A percentile compares a stretch with the other conserved stretches of the same genome.
phyloP scores from a whole-genome alignment of 2,888 invertebrate genomes.

The Julus scanicus region DNA sequence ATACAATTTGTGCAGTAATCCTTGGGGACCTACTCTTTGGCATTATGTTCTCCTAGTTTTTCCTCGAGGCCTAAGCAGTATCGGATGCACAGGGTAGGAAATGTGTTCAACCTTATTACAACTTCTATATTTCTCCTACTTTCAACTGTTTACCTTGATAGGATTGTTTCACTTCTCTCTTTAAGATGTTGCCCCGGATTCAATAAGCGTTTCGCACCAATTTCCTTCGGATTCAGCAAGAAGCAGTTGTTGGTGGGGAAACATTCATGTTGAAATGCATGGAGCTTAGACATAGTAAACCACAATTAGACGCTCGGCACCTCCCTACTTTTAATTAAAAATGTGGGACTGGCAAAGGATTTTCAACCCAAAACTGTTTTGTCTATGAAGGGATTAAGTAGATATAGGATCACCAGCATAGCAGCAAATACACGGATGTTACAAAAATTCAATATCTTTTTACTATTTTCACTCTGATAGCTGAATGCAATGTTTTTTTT shows the following conservation, averaged over 20 bases:
- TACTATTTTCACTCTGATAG: too few species aligned
- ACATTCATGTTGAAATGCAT: not conserved
- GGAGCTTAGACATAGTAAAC: not conserved
- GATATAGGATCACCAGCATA: too few species aligned
- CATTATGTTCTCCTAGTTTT: slow-evolving; percentile 6
- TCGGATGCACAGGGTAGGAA: slow-evolving; percentile 2
- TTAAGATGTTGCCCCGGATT: not conserved
- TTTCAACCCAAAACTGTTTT: not conserved
- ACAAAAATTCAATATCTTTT: not conserved
- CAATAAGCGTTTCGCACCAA: not conserved
- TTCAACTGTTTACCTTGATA: slow-evolving; percentile 24
- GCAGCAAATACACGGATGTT: not conserved
- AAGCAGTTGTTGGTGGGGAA: not conserved
- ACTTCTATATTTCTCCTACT: slow-evolving; percentile 16
- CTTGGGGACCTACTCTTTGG: slow-evolving; percentile 9
- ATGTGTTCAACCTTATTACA: slow-evolving; percentile 47
- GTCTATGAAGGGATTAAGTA: not conserved
- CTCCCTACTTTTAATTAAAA: not conserved
- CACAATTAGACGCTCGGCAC: slow-evolving; percentile 3
- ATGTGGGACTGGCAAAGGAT: not conserved
- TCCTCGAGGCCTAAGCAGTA: slow-evolving; percentile 23
- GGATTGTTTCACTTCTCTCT: not conserved
- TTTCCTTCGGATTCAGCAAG: not conserved
- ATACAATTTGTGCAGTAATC: slow-evolving; percentile 41
- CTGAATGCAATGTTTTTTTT: too few species aligned